Conservation (phyloP, 2,888 invertebrate species). For the Ptychoptera contaminata region DNA sequence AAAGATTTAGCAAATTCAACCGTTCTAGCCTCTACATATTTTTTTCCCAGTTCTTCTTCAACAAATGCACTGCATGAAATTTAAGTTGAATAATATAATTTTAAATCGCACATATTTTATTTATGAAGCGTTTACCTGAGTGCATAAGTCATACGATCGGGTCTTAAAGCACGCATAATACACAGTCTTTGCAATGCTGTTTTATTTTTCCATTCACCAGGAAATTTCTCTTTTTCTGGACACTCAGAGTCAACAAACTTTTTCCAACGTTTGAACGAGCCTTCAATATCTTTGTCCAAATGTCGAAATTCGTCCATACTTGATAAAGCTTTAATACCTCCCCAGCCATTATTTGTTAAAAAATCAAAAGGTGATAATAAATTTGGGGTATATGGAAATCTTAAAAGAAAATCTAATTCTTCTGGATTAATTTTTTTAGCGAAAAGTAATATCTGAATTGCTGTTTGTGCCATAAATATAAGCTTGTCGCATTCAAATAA, state of each 20-base stretch:
- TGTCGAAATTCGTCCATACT: conserved; percentile 65
- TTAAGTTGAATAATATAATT: conserved; percentile 18
- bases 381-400: conserved; percentile 65
- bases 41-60: conserved; percentile 72
- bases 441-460: conserved; percentile 47
- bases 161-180: conserved; percentile 79
- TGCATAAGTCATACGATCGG: conserved; percentile 91
- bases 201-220: conserved; percentile 93
- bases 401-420: conserved; percentile 75
- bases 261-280: conserved; percentile 81
- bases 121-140: conserved; percentile 8
- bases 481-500: conserved; percentile 85
- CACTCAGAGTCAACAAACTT: conserved; percentile 84
- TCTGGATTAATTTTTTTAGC: conserved; percentile 50
- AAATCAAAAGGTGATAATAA: conserved; percentile 68
- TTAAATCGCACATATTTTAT: no score
- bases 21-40: conserved; percentile 62
- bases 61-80: conserved; percentile 42
- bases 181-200: conserved; percentile 70
- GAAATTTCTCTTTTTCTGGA: conserved; percentile 85
- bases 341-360: conserved; percentile 61
- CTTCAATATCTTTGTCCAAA: conserved; percentile 82
- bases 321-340: conserved; percentile 64
- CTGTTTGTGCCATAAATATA: conserved; percentile 76
- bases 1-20: conserved; percentile 74